A percentile compares a stretch with the other conserved stretches of the same genome.
Evolutionary conservation across 35 echinoderm and acorn worm genomes (phyloP).

Genomic region (Stichopus chloronotus): DNA sequence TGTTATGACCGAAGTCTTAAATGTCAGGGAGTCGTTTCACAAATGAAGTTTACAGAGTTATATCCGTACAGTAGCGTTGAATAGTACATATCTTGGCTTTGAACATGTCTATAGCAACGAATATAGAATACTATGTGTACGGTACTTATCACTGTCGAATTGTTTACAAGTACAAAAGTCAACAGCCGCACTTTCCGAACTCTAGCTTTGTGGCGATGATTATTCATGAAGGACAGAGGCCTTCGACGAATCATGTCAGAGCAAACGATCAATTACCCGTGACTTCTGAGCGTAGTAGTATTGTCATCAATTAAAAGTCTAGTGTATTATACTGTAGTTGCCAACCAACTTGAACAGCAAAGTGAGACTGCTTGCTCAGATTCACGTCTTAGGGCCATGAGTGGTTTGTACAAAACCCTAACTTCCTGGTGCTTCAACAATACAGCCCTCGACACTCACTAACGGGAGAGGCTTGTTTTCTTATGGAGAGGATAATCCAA

Average conservation of each 20-base stretch:
- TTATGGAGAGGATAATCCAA: slow-evolving; percentile 39
- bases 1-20: too few relatives aligned
- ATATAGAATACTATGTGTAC: too few relatives aligned
- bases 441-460: slow-evolving; percentile 27
- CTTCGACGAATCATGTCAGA: not conserved
- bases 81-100: too few relatives aligned
- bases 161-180: slow-evolving; percentile 54
- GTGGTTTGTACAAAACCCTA: slow-evolving; percentile 34
- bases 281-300: slow-evolving; percentile 20
- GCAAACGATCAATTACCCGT: slow-evolving; percentile 29
- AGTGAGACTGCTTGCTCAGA: slow-evolving; percentile 15
- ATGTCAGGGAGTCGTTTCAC: too few relatives aligned
- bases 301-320: slow-evolving; percentile 9
- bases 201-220: not conserved
- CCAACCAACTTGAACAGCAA: not conserved
- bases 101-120: too few relatives aligned
- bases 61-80: too few relatives aligned
- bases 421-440: slow-evolving; percentile 51
- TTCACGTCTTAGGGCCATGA: not conserved
- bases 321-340: too few relatives aligned
- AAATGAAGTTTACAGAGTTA: too few relatives aligned
- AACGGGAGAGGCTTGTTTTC: slow-evolving; percentile 29
- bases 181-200: not conserved
- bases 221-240: not conserved
- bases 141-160: not conserved